phyloP scores from a whole-genome alignment of 2,888 invertebrate species.

The Automeris io region DNA sequence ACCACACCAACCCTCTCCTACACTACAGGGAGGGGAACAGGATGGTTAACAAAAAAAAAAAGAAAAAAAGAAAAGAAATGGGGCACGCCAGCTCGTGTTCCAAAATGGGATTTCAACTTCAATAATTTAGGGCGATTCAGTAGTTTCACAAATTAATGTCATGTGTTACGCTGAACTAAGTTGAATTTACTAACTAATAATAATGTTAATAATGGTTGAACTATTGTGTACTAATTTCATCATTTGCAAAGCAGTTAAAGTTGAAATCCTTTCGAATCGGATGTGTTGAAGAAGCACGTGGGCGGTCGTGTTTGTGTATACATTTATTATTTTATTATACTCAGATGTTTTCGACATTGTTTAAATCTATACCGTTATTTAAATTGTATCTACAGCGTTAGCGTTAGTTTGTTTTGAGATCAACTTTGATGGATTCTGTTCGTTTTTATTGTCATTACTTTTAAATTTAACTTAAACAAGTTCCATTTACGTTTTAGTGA shows the following conservation, averaged over 20 bases:
- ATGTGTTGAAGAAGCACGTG: no score
- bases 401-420: conserved; percentile 1
- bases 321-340: no score
- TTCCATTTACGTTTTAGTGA: no score
- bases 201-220: no score
- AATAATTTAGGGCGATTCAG: neutral
- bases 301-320: no score
- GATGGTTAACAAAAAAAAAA: conserved; percentile 39
- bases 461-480: no score
- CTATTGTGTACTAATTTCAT: no score
- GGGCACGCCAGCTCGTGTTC: conserved; percentile 42
- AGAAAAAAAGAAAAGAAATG: conserved; percentile 35
- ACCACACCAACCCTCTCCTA: conserved; percentile 56
- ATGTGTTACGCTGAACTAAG: neutral
- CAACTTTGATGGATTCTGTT: conserved; percentile 1
- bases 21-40: conserved; percentile 54
- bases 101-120: neutral
- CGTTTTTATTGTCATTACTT: no score
- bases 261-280: no score
- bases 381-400: conserved; percentile 5
- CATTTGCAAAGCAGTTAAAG: no score
- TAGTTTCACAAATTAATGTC: neutral
- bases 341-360: no score
- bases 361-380: no score
- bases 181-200: neutral